Evolutionary conservation across 2,113 vertebrate species (phyloP), one percentile per base, ranked within the genome.

Genomic region (Marcusenius ussheri): DNA sequence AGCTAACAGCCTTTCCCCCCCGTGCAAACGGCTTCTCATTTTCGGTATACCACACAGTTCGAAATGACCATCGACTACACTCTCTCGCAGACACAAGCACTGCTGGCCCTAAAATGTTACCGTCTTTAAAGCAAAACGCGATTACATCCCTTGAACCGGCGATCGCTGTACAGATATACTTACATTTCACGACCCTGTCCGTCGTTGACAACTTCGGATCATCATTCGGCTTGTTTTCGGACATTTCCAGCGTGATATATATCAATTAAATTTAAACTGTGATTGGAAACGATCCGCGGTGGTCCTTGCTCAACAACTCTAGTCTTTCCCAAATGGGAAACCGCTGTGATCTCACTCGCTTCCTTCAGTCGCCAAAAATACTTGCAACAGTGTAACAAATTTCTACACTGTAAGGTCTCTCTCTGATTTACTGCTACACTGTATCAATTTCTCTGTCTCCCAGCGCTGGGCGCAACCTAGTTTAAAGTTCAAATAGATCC

Each of bases 121-220:
- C 58, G 62, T 83, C 50, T 80, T 91, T 88, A 56, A 85, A 91
- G 24, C 9, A 50, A 83, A 47, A 39, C 35, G 47, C 87, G 17
- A 84, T 19, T 1, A 88, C 13, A 46, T 49, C 53, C 5, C 27
- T 42, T 50, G 46, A 84, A 11, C 35, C 5, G 17, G 49, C 42
- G 89, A 53, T 2, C 39, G 85, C 77, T 87, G 83, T 58, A 58
- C 21, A 47, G 42, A 89, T 31, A 92, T 93, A 97, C 97, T 97
- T 95, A 99, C 98, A 97, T 98, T 98, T 98, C 94, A 99, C 97
- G 95, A 96, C 97, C 96, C 98, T 96, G 95, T 98, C 98, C 95
- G 97, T 97, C 95, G 98, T 99, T 93, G 98, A 98, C 95, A 99
- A 97, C 97, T 98, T 98, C 94, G 98, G 97, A 89, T 99, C 98